Evolutionary conservation across 1,140 invertebrate species (phyloP).

Genomic region (Ephestia elutella): DNA sequence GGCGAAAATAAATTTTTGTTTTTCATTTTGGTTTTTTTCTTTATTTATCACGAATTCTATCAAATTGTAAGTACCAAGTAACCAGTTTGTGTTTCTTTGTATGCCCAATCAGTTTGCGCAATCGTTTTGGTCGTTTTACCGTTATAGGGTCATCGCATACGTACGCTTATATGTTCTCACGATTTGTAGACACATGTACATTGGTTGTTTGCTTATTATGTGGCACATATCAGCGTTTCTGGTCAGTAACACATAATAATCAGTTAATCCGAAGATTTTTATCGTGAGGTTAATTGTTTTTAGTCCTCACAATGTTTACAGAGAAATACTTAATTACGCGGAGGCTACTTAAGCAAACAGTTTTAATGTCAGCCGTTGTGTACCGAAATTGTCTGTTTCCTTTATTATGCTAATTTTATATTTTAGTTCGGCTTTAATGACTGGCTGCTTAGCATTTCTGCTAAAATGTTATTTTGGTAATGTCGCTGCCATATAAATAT

Average conservation of each 20-base stretch:
- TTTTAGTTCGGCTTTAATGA: slow-evolving; percentile 13
- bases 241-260: slow-evolving; percentile 17
- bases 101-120: slow-evolving; percentile 18
- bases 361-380: slow-evolving; percentile 10
- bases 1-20: slow-evolving; percentile 33
- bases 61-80: slow-evolving; percentile 1
- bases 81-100: slow-evolving; percentile 8
- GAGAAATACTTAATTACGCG: slow-evolving; percentile 14
- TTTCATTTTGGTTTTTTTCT: slow-evolving; percentile 19
- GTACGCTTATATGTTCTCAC: slow-evolving; percentile 45
- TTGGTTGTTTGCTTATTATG: slow-evolving; percentile 33
- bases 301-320: slow-evolving; percentile 11
- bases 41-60: background rate
- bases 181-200: slow-evolving; percentile 38
- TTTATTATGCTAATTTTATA: slow-evolving; percentile 19
- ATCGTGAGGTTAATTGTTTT: slow-evolving; percentile 14
- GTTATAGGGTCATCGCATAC: slow-evolving; percentile 49
- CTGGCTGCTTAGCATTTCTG: slow-evolving; percentile 11
- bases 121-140: slow-evolving; percentile 27
- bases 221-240: slow-evolving; percentile 35
- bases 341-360: slow-evolving; percentile 15
- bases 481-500: background rate
- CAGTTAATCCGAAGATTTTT: slow-evolving; percentile 9
- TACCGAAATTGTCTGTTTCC: slow-evolving; percentile 8
- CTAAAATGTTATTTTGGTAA: slow-evolving; percentile 8